phyloP scores from a whole-genome alignment of 2,797 vertebrate genomes.

The Anableps anableps region DNA sequence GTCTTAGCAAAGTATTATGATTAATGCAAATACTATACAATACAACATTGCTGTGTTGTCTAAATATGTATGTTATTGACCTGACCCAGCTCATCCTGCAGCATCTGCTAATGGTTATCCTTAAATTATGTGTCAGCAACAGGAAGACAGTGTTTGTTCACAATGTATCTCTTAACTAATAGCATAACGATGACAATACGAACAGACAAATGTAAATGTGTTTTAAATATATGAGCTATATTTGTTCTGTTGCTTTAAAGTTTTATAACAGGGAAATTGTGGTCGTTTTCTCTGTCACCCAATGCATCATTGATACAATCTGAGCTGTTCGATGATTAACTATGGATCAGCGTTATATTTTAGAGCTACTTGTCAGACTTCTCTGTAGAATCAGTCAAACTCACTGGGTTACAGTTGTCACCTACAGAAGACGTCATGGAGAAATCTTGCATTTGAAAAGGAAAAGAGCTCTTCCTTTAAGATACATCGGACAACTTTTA shows the following conservation, averaged over 20 bases:
- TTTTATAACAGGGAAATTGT: background rate
- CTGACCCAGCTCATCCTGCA: background rate
- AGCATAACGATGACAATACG: background rate
- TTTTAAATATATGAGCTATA: background rate
- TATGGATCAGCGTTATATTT: background rate
- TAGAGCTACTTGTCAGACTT: background rate
- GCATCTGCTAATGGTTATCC: background rate
- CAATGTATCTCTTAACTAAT: background rate
- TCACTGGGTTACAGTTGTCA: background rate
- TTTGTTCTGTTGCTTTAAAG: background rate
- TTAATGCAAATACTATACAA: background rate
- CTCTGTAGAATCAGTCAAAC: background rate
- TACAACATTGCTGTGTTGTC: background rate
- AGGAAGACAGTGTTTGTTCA: conserved; percentile 6
- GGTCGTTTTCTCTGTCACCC: background rate
- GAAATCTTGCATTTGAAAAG: background rate
- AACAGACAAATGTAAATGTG: background rate
- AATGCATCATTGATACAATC: background rate
- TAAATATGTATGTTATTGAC: background rate
- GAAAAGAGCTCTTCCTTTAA: background rate
- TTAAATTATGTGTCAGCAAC: background rate
- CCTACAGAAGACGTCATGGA: background rate
- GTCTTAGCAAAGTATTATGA: background rate
- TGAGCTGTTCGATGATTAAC: background rate
- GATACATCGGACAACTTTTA: background rate